phyloP scores from a whole-genome alignment of 2,113 vertebrate species.

The Nematolebias whitei region DNA sequence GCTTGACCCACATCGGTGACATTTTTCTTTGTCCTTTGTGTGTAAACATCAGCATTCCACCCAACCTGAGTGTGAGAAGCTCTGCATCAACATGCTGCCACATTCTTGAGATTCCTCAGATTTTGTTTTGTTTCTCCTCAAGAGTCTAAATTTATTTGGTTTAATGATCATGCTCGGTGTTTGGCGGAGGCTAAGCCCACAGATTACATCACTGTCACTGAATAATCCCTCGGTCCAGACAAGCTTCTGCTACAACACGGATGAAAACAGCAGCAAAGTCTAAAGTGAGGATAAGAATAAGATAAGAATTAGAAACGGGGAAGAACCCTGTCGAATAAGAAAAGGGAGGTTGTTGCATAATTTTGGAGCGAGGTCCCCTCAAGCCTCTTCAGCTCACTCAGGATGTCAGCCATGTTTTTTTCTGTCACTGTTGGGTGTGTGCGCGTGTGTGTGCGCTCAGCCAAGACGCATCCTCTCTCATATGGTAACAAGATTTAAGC shows the following conservation, averaged over 20 bases:
- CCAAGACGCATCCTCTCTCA: too few relatives aligned
- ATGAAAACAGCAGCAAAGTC: background rate
- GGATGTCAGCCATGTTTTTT: too few relatives aligned
- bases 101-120: conserved; percentile 33
- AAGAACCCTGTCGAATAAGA: too few relatives aligned
- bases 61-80: conserved; percentile 22
- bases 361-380: too few relatives aligned
- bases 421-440: too few relatives aligned
- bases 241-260: background rate
- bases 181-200: too few relatives aligned
- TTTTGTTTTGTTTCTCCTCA: background rate
- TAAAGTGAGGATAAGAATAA: background rate
- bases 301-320: too few relatives aligned
- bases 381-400: too few relatives aligned
- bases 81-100: conserved; percentile 15
- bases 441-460: too few relatives aligned
- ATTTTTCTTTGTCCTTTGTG: conserved; percentile 33
- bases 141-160: conserved; percentile 6
- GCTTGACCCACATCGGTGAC: conserved; percentile 54
- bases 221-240: background rate
- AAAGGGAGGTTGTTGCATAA: too few relatives aligned
- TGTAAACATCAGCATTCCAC: conserved; percentile 41
- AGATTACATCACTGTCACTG: background rate
- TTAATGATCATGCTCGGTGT: background rate
- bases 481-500: too few relatives aligned